These are phyloP conservation scores for Rutpela maculata DNA, from an alignment of 2,888 invertebrate species.

Conservation along the genomic window DNA sequence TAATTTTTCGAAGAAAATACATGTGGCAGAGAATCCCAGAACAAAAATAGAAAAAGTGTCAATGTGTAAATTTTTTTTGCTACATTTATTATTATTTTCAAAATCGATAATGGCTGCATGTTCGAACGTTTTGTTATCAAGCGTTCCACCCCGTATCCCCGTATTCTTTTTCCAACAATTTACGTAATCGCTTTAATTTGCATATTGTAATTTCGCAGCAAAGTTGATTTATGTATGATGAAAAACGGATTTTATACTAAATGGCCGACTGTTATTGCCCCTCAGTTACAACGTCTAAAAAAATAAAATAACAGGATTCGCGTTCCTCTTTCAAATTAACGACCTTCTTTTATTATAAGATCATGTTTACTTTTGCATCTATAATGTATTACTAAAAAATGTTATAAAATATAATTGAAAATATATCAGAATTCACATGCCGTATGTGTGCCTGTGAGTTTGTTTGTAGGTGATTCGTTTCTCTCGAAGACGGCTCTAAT, in stretches of 20 bases:
- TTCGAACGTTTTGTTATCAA: neutral
- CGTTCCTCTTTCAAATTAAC: neutral
- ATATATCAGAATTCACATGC: too few relatives aligned
- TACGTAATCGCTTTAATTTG: neutral
- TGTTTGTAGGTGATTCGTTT: too few relatives aligned
- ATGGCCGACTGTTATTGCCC: neutral
- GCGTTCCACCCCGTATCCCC: neutral
- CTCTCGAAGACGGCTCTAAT: too few relatives aligned
- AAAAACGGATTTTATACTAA: constrained; percentile 1
- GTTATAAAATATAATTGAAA: too few relatives aligned
- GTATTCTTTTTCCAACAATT: constrained; percentile 7
- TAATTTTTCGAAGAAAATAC: too few relatives aligned
- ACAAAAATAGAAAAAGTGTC: too few relatives aligned
- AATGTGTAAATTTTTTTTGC: too few relatives aligned
- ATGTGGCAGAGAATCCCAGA: too few relatives aligned
- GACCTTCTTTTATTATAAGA: neutral
- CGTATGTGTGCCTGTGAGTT: too few relatives aligned
- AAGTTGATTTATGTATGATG: constrained; percentile 4
- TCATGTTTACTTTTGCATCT: too few relatives aligned
- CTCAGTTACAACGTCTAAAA: neutral
- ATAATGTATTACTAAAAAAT: too few relatives aligned
- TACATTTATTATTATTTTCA: too few relatives aligned
- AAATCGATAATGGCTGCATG: neutral
- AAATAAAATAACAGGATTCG: constrained; percentile 1
- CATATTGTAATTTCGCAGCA: constrained; percentile 1